A percentile compares a stretch with the other conserved stretches of the same genome.
phyloP scores from a whole-genome alignment of 1,140 invertebrate genomes.

The Drosophila cardini region DNA sequence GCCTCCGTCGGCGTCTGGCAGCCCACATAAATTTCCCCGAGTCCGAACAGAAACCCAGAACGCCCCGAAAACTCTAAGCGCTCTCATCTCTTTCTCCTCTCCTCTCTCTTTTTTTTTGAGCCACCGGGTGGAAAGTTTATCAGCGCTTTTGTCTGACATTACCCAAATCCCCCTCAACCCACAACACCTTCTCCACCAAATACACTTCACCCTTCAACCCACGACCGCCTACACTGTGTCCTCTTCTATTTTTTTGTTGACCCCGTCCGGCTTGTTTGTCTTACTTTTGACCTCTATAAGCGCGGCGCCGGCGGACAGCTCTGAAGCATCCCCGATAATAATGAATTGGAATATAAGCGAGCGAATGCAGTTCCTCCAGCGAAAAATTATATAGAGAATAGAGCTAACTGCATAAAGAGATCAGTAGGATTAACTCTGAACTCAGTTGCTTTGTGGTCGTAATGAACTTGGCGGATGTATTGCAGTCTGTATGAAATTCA shows the following conservation, averaged over 20 bases:
- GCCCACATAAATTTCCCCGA: slow-evolving; percentile 72
- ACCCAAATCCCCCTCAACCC: slow-evolving; percentile 22
- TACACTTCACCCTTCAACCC: background rate
- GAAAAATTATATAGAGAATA: slow-evolving; percentile 13
- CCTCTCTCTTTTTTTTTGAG: slow-evolving; percentile 17
- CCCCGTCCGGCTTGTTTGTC: slow-evolving; percentile 77
- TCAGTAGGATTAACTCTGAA: slow-evolving; percentile 29
- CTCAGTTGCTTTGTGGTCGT: slow-evolving; percentile 15
- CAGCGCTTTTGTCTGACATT: slow-evolving; percentile 66
- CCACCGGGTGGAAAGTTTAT: slow-evolving; percentile 71
- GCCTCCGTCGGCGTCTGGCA: slow-evolving; percentile 66
- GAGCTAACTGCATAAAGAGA: slow-evolving; percentile 18
- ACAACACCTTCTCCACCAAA: background rate
- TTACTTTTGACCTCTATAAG: slow-evolving; percentile 82
- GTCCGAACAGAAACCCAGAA: slow-evolving; percentile 12
- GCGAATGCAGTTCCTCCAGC: slow-evolving; percentile 31
- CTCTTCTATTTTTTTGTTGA: slow-evolving; percentile 13
- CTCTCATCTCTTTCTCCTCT: background rate
- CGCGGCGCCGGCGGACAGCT: slow-evolving; percentile 42
- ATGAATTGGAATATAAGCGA: slow-evolving; percentile 59
- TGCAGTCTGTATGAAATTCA: background rate
- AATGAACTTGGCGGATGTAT: slow-evolving; percentile 26
- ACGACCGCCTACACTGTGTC: slow-evolving; percentile 20
- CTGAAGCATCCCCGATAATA: slow-evolving; percentile 64
- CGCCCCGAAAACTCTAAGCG: slow-evolving; percentile 2